Conservation (phyloP, 2,888 invertebrate genomes). For the Caenorhabditis sp. region DNA sequence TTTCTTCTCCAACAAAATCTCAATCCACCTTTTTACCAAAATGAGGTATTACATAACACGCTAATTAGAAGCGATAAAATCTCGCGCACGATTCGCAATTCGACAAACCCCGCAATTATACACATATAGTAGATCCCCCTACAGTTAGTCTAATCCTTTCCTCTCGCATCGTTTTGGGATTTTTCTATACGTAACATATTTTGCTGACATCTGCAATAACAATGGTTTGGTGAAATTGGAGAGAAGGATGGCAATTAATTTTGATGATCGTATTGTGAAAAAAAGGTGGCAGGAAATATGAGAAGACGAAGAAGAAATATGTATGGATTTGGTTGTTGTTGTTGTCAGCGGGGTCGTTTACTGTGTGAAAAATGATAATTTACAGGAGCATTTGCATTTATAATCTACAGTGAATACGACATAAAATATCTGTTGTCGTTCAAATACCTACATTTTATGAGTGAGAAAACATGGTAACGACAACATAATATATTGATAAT, state of each 20-base stretch:
- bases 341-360: background rate
- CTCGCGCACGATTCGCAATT: background rate
- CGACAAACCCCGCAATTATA: background rate
- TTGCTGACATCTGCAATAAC: background rate
- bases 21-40: background rate
- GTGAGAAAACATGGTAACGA: too few species aligned
- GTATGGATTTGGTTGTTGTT: background rate
- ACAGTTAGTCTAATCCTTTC: background rate
- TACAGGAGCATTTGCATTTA: background rate
- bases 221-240: background rate
- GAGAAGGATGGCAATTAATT: background rate
- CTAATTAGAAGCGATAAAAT: constrained; percentile 1
- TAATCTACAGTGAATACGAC: background rate
- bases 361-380: background rate
- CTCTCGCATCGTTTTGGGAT: background rate
- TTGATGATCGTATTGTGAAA: background rate
- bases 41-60: background rate
- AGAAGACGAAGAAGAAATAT: background rate
- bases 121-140: background rate
- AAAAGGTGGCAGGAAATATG: background rate
- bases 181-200: background rate
- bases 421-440: too few species aligned
- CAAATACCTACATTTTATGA: too few species aligned
- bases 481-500: too few species aligned
- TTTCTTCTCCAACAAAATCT: background rate